Evolutionary conservation across 2,113 vertebrate species (phyloP).

Genomic region (Sylvietta virens): DNA sequence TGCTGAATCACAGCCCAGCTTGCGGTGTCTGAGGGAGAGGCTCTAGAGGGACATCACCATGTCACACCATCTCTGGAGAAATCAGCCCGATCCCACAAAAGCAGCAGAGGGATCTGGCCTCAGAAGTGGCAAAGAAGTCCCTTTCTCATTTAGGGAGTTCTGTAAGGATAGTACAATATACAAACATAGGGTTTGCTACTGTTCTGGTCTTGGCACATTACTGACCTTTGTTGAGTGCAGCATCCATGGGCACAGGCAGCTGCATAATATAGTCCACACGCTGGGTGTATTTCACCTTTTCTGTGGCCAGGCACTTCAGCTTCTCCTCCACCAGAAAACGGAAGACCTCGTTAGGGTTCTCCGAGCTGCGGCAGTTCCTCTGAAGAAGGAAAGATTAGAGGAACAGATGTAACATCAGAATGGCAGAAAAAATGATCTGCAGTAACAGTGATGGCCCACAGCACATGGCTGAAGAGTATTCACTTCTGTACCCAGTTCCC

Average conservation of each 20-base stretch:
- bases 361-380: constrained; percentile 94
- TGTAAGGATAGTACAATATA: neutral
- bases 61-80: neutral
- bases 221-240: constrained; percentile 93
- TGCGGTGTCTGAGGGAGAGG: neutral
- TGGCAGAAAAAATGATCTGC: neutral
- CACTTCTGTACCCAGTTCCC: neutral
- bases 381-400: constrained; percentile 42
- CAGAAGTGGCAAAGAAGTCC: neutral
- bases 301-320: constrained; percentile 94
- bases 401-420: neutral
- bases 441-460: neutral
- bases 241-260: constrained; percentile 95
- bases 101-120: neutral
- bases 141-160: neutral
- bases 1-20: neutral
- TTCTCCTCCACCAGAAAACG: constrained; percentile 96
- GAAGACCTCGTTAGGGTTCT: constrained; percentile 96
- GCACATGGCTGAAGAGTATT: neutral
- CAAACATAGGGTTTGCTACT: neutral
- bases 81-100: neutral
- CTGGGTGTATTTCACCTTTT: constrained; percentile 97
- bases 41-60: neutral
- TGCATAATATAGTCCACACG: constrained; percentile 97
- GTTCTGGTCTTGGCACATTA: neutral